A percentile compares a stretch with the other conserved stretches of the same genome.
These are phyloP conservation scores for Dascillus cervinus DNA, from an alignment of 2,888 invertebrate species.

Conservation along the genomic window DNA sequence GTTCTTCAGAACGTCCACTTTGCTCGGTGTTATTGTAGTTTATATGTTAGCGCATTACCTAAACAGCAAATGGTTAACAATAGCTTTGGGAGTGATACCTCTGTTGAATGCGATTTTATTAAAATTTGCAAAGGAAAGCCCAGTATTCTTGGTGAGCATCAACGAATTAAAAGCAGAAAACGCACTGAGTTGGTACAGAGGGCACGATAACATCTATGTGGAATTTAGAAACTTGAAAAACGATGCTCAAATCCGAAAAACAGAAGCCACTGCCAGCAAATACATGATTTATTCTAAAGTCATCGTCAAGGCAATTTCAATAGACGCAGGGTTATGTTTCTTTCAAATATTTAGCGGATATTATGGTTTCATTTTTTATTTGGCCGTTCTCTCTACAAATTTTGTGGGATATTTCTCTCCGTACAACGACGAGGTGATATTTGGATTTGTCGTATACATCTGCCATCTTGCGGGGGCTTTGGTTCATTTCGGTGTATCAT, in stretches of 20 bases:
- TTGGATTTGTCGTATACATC: constrained; percentile 18
- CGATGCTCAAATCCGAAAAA: constrained; percentile 20
- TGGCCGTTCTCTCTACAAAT: constrained; percentile 9
- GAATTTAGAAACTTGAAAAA: constrained; percentile 24
- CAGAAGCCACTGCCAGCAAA: constrained; percentile 17
- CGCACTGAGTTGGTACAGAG: constrained; percentile 25
- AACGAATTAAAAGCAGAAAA: constrained; percentile 18
- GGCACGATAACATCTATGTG: constrained; percentile 19
- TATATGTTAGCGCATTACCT: constrained; percentile 13
- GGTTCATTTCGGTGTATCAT: constrained; percentile 15
- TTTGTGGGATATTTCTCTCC: not conserved
- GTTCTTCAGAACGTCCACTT: constrained; percentile 13
- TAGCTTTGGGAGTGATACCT: constrained; percentile 14
- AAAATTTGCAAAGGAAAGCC: constrained; percentile 25
- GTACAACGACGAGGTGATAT: constrained; percentile 18
- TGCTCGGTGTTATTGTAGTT: constrained; percentile 15
- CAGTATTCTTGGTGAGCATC: constrained; percentile 24
- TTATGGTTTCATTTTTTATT: constrained; percentile 25
- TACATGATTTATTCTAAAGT: constrained; percentile 27
- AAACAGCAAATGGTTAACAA: constrained; percentile 8
- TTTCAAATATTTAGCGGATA: constrained; percentile 27
- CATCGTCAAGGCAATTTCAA: constrained; percentile 24
- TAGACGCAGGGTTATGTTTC: constrained; percentile 19
- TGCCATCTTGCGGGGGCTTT: constrained; percentile 18
- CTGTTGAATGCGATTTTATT: constrained; percentile 18